Evolutionary conservation across 2,888 invertebrate species (phyloP).

Genomic region (Trimorus sp.): DNA sequence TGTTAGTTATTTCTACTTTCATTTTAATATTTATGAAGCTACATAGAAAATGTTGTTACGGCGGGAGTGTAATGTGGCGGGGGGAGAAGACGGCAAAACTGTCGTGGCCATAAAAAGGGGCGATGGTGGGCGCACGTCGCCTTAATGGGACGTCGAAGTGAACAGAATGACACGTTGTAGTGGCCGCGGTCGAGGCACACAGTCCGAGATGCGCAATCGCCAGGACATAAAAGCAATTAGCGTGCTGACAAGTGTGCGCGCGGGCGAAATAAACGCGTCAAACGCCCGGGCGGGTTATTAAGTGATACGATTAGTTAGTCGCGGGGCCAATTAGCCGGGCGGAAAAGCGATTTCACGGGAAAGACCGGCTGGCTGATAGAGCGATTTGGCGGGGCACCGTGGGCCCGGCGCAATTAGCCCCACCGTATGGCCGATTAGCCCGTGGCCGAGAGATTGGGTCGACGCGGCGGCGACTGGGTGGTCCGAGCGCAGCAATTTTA

Average conservation of each 20-base stretch:
- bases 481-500: too few species aligned
- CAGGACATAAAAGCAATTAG: conserved; percentile 65
- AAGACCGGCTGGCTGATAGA: too few species aligned
- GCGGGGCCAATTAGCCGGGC: conserved; percentile 8
- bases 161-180: conserved; percentile 68
- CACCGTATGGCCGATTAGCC: too few species aligned
- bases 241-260: conserved; percentile 49
- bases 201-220: conserved; percentile 49
- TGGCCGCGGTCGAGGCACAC: conserved; percentile 30
- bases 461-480: too few species aligned
- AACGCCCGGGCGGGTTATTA: conserved; percentile 58
- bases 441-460: too few species aligned
- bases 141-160: conserved; percentile 69
- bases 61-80: conserved; percentile 79
- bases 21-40: too few species aligned
- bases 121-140: conserved; percentile 56
- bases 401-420: too few species aligned
- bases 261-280: conserved; percentile 62
- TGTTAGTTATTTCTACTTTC: too few species aligned
- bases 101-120: conserved; percentile 61
- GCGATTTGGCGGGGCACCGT: too few species aligned
- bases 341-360: too few species aligned
- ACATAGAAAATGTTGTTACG: conserved; percentile 81
- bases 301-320: conserved; percentile 63
- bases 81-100: conserved; percentile 75